These are phyloP conservation scores for Leuctra nigra DNA, from an alignment of 2,888 invertebrate species.

Conservation along the genomic window DNA sequence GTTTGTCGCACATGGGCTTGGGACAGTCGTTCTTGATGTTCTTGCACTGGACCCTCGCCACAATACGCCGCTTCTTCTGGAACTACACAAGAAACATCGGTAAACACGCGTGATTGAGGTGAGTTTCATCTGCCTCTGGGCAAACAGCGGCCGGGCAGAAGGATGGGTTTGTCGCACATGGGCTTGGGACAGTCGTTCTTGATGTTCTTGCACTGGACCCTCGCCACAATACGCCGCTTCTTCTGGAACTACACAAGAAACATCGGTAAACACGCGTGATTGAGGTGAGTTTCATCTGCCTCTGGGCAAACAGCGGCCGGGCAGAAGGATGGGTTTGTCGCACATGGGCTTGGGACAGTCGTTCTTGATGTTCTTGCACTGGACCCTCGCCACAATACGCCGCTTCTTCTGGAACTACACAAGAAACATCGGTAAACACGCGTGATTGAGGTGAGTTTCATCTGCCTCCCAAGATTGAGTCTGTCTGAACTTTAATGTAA, in stretches of 20 bases:
- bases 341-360: constrained; percentile 86
- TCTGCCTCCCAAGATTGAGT: too few relatives aligned
- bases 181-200: constrained; percentile 88
- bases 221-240: constrained; percentile 80
- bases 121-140: too few relatives aligned
- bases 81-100: constrained; percentile 48
- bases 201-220: constrained; percentile 84
- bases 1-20: constrained; percentile 77
- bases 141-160: constrained; percentile 81
- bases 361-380: constrained; percentile 85
- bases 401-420: constrained; percentile 79
- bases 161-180: constrained; percentile 76
- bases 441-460: background rate
- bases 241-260: constrained; percentile 63
- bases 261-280: background rate
- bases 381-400: constrained; percentile 79
- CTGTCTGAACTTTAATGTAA: too few relatives aligned
- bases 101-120: background rate
- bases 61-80: constrained; percentile 78
- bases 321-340: constrained; percentile 74
- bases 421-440: background rate
- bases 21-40: constrained; percentile 92
- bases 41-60: constrained; percentile 83
- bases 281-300: too few relatives aligned
- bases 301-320: constrained; percentile 86